Percentiles rank a stretch among this genome's conserved stretches.
phyloP scores from a whole-genome alignment of 2,888 invertebrate species.

The Cylindroiulus punctatus region DNA sequence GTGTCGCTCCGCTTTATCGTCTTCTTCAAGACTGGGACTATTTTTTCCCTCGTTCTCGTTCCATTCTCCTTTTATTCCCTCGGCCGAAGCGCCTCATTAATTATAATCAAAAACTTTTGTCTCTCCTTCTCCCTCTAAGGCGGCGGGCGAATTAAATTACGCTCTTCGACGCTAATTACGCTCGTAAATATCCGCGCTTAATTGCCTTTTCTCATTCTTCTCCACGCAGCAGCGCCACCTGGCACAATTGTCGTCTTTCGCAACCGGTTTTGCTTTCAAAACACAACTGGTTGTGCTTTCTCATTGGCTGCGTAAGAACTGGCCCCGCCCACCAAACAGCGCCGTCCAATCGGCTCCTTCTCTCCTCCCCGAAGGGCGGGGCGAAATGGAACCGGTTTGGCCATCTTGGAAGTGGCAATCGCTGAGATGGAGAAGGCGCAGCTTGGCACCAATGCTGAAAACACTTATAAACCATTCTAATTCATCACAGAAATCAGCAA shows the following conservation, averaged over 20 bases:
- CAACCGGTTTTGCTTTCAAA: not conserved
- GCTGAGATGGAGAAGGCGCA: no score
- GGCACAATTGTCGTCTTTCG: not conserved
- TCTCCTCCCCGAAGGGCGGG: no score
- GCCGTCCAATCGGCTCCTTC: no score
- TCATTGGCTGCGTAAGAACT: no score
- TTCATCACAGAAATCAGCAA: no score
- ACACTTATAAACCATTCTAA: no score
- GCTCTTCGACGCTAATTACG: conserved; percentile 42
- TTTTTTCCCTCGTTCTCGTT: not conserved
- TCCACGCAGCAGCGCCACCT: no score
- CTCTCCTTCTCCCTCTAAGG: not conserved
- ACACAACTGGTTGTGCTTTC: no score
- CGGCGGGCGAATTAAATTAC: not conserved
- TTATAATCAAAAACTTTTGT: conserved; percentile 33
- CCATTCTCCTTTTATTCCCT: not conserved
- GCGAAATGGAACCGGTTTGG: not conserved
- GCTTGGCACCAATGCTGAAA: no score
- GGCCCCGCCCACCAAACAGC: no score
- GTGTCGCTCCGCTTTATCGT: no score
- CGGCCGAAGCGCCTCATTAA: conserved; percentile 21
- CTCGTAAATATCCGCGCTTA: conserved; percentile 33
- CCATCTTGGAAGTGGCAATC: no score
- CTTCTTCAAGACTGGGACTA: not conserved
- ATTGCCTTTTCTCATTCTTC: not conserved